Evolutionary conservation across 2,113 vertebrate species (phyloP), one percentile per base, ranked within the genome.

Genomic region (Gavialis gangeticus): DNA sequence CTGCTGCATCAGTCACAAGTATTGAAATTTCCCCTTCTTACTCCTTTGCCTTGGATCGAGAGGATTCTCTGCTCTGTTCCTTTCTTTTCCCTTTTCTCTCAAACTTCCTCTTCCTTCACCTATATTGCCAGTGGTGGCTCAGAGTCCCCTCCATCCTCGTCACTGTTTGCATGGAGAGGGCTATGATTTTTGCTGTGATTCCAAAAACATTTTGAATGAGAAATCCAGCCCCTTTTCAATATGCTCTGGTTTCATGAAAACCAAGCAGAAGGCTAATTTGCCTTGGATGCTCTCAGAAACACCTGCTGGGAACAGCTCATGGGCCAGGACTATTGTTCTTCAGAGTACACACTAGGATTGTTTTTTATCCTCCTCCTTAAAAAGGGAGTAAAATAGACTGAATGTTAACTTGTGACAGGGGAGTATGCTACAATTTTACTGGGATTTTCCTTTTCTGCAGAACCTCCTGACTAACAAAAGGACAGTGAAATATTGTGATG

Each of bases 241-340:
- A 7, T 2, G 60, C 84, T 37, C 60, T 2, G 1, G 79, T n/a
- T 84, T 28, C 88, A 90, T 88, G 88, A 95, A 95, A 90, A 64
- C 1, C 0, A 2, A 95, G 94, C 88, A 1, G 16, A 0, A 0
- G 55, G 63, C 6, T 24, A 25, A 94, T 78, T 84, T 24, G 81
- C 88, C 84, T 80, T 5, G 96, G 96, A 94, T 94, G 88, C 84
- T 84, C 90, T 85, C 88, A 30, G 85, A 58, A 60, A 62, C 87
- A 57, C 67, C 83, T 82, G 86, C 4, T 27, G 90, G 92, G 88
- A 95, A 91, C 17, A 96, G 83, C 89, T 96, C 94, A 95, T 15
- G 63, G 84, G 28, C 79, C 95, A 92, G 94, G 94, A 96, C 96
- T 96, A 94, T 56, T 59, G 27, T n/a, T 91, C 25, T 86, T 91